Base-by-base conservation (phyloP, 2,797 vertebrate genomes). In the Phoeniculus purpureus region DNA sequence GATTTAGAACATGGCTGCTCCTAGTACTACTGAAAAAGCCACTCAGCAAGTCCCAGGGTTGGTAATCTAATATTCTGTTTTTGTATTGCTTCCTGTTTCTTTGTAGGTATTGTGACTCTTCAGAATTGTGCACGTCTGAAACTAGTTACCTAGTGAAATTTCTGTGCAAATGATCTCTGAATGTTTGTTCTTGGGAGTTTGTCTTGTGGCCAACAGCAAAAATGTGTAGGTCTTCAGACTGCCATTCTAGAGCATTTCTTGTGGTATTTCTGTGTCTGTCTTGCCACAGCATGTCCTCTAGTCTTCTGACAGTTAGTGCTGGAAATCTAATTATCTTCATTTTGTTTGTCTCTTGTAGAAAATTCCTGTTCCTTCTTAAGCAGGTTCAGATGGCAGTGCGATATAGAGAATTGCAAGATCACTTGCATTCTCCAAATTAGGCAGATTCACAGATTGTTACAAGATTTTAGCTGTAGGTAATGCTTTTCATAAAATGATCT, bases 281-380 rank as follows among this genome's bases (percentile, higher is more conserved):
- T 90, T 73, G 82, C 55, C 48, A 66, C 21, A 77, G 32, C 29
- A 55, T 3, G 19, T 72, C 83, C 81, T 74, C 2, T 29, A 72
- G 89, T 40, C 52, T 67, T 94, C 83, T 56, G 70, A 62, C 62
- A 83, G 87, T 77, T 90, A 78, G 29, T 60, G 22, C 48, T 76
- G 54, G 52, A 32, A 92, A 60, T 59, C 89, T 87, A 93, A 92
- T 83, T 94, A 60, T 79, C 52, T 94, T 92, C 31, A 23, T 21
- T 79, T 90, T 66, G 23, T 78, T 91, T 84, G 40, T 88, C 40
- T 86, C 20, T 74, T 74, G 26, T 65, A 65, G 79, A 43, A 85
- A 51, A 27, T 75, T 37, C 47, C 25, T 48, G 18, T 45, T 92
- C 34, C 58, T 88, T 78, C 77, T 75, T 45, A 34, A 66, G 17